Conservation (phyloP, 2,797 vertebrate species). For the Pachyuromys duprasi region DNA sequence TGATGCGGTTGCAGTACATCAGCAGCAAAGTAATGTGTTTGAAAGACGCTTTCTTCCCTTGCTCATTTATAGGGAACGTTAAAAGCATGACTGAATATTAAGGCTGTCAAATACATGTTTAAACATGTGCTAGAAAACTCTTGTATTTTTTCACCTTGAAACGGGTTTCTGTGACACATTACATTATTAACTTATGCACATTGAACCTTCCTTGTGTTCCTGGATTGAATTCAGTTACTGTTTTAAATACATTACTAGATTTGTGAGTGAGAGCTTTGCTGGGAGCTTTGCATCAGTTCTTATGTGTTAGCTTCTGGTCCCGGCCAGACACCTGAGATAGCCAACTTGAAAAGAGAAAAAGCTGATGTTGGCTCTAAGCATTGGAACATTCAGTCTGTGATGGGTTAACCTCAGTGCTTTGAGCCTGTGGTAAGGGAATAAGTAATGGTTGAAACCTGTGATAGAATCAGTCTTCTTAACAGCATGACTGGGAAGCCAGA, state of each 20-base stretch:
- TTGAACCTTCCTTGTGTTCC: background rate
- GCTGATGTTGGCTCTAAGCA: background rate
- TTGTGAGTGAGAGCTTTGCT: background rate
- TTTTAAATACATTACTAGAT: background rate
- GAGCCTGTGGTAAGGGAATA: background rate
- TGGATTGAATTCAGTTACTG: background rate
- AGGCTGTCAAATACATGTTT: background rate
- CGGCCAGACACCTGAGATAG: background rate
- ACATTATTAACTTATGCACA: background rate
- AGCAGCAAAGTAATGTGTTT: background rate
- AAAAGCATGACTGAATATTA: constrained; percentile 25
- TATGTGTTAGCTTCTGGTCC: background rate
- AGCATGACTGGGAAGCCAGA: background rate
- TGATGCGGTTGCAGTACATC: background rate
- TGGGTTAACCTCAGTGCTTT: background rate
- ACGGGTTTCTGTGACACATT: background rate
- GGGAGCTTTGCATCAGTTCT: background rate
- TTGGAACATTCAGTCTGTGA: background rate
- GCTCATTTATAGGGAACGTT: constrained; percentile 14
- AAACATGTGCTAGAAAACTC: background rate
- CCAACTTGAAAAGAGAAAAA: background rate
- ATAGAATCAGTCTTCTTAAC: background rate
- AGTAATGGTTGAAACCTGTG: background rate
- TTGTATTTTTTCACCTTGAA: background rate
- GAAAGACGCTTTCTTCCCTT: constrained; percentile 13